These are phyloP conservation scores for Saguinus imperator DNA, from an alignment of 2,113 vertebrate species.

Conservation along the genomic window DNA sequence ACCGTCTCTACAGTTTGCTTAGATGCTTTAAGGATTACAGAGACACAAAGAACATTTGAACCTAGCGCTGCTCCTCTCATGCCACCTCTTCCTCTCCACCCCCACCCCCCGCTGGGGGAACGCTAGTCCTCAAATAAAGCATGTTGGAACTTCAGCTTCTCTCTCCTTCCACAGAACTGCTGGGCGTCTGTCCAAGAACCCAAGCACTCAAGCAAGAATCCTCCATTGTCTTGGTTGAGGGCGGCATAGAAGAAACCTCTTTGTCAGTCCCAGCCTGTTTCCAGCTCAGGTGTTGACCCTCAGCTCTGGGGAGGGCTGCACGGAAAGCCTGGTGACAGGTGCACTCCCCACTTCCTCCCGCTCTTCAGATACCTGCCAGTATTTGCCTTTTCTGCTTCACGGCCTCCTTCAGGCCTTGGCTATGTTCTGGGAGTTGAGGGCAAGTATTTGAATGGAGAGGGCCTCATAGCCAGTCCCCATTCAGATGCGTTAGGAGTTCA, in stretches of 20 bases:
- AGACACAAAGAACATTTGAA: not conserved
- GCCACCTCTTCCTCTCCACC: too few species aligned
- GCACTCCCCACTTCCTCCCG: fast-evolving
- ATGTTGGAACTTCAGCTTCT: not conserved
- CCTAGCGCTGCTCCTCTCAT: not conserved
- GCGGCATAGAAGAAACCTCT: too few species aligned
- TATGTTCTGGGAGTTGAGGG: too few species aligned
- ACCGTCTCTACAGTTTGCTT: fast-evolving
- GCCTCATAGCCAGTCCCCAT: not conserved
- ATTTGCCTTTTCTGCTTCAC: not conserved
- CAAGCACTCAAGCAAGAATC: not conserved
- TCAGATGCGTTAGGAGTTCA: not conserved
- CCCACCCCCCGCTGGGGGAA: not conserved
- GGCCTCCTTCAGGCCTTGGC: not conserved
- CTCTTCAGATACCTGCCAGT: not conserved
- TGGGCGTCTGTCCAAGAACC: not conserved
- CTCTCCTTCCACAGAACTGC: not conserved
- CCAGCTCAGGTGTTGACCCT: not conserved
- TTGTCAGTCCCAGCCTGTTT: not conserved
- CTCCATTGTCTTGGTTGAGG: not conserved
- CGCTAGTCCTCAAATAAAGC: not conserved
- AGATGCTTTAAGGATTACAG: not conserved
- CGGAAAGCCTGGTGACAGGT: fast-evolving
- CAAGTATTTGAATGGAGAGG: too few species aligned
- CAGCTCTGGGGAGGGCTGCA: not conserved